phyloP scores from a whole-genome alignment of 2,113 vertebrate genomes.

The Natator depressus region DNA sequence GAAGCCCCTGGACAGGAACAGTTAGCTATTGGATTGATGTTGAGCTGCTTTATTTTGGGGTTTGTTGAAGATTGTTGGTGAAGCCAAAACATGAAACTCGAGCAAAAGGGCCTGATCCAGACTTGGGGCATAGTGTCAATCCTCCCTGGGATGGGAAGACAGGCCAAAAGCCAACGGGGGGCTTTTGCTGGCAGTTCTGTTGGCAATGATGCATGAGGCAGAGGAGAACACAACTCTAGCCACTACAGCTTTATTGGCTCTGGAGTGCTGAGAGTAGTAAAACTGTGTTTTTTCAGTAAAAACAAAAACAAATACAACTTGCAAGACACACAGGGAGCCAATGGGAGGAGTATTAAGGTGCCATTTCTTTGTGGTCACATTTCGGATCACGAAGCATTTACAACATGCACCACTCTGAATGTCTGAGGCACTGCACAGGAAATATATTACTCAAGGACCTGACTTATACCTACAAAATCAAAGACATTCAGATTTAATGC shows the following conservation, averaged over 20 bases:
- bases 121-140: conserved; percentile 14
- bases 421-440: not conserved
- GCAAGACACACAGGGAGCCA: conserved; percentile 46
- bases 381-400: conserved; percentile 47
- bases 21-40: conserved; percentile 11
- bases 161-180: conserved; percentile 1
- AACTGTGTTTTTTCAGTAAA: conserved; percentile 58
- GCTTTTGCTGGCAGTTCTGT: not conserved
- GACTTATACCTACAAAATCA: not conserved
- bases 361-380: not conserved
- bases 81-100: conserved; percentile 8
- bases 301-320: conserved; percentile 50
- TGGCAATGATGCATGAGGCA: conserved; percentile 1
- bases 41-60: not conserved
- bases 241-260: conserved; percentile 36
- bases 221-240: conserved; percentile 27
- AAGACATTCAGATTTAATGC: not conserved
- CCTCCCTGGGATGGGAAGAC: conserved; percentile 13
- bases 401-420: not conserved
- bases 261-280: conserved; percentile 38
- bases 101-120: conserved; percentile 1
- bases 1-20: conserved; percentile 34
- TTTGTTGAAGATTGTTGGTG: conserved; percentile 38
- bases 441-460: conserved; percentile 36
- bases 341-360: conserved; percentile 16